Evolutionary conservation across 92 coral and sea anemone species (phyloP), one percentile per base, ranked within the genome.

Genomic region (Ricordea florida): DNA sequence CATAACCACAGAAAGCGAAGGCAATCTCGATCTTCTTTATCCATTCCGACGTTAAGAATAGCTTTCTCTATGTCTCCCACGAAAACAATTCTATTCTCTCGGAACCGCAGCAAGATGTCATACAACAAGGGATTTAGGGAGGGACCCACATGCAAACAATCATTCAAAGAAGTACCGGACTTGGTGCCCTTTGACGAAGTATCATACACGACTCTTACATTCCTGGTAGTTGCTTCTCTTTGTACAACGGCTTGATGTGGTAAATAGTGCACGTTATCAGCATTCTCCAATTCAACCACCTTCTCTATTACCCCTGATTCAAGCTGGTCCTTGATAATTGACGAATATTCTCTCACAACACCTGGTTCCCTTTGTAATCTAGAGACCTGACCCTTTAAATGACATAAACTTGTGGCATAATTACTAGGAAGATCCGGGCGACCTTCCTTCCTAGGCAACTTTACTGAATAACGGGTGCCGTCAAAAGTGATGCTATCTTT

Each of bases 141-240:
- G 8, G 80, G 84, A 10, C 86, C 86, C 1, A 55, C 80, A 15
- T 70, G 86, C 15, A 85, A 49, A 52, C 90, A 85, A 63, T 85
- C 90, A 46, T 85, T 85, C 25, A 85, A 31, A 3, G 72, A 59
- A n/a, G 14, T 21, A 7, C 83, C 83, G 13, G 37, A 15, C 70
- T 57, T 34, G 31, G 57, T 49, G n/a, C 27, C 40, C 31, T 31
- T 61, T 4, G 25, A 25, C 6, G 74, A 47, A 0, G 74, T 23
- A 27, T 48, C 58, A 5, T 67, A 67, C n/a, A 67, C 74, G 47
- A 67, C 42, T 31, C 62, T 10, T 15, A 45, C 40, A 38, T 67
- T 67, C 22, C 53, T 67, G 28, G 62, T 55, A 5, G 4, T 55
- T 30, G 69, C 59, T 29, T 62, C 69, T 22, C 24, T 62, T 1